Conservation (phyloP, 2,888 invertebrate genomes). For the Eupithecia pulchellata region DNA sequence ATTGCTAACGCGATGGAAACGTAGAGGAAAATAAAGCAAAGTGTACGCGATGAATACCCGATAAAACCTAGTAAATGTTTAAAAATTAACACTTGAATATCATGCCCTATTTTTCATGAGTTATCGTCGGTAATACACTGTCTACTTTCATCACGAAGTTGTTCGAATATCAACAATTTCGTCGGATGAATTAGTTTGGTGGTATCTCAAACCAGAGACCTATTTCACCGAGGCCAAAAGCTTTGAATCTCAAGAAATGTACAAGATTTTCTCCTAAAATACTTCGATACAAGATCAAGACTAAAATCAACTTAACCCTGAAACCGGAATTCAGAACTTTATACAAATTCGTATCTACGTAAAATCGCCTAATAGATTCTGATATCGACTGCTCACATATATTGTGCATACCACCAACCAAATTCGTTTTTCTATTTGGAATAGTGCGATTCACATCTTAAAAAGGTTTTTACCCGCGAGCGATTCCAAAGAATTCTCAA, state of each 20-base stretch:
- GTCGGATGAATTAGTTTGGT: not conserved
- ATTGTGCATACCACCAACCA: conserved; percentile 19
- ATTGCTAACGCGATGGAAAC: no score
- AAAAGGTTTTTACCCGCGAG: conserved; percentile 61
- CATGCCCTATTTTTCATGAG: no score
- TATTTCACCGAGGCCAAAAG: not conserved
- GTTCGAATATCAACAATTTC: not conserved
- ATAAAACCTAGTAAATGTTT: no score
- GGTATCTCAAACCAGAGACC: not conserved
- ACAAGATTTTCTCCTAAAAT: not conserved
- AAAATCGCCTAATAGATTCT: not conserved
- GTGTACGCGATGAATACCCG: no score
- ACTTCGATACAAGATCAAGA: not conserved
- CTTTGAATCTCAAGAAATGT: not conserved
- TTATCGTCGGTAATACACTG: no score
- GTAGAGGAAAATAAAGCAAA: no score
- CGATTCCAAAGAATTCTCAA: conserved; percentile 61
- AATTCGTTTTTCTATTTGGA: conserved; percentile 39
- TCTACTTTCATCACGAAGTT: not conserved
- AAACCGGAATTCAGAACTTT: not conserved
- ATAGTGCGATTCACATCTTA: conserved; percentile 50
- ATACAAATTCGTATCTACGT: not conserved
- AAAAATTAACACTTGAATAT: no score
- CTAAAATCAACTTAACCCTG: not conserved
- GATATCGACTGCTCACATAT: not conserved